phyloP scores from a whole-genome alignment of 2,888 invertebrate genomes.

The Meiosimyza decipiens region DNA sequence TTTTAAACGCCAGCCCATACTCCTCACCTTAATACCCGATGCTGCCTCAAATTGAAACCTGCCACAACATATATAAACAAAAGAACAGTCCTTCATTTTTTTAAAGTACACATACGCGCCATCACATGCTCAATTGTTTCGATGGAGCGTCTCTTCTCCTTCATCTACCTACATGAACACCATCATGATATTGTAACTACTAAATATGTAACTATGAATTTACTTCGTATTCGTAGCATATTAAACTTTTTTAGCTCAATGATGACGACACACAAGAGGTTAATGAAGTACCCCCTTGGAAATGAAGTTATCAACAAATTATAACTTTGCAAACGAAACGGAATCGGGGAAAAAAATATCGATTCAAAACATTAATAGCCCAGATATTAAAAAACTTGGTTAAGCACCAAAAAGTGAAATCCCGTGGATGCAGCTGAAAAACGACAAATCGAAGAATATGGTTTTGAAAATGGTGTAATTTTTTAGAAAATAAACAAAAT shows the following conservation, averaged over 20 bases:
- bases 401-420: no score
- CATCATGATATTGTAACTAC: neutral
- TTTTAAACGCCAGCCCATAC: slow-evolving; percentile 36
- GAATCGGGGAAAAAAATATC: no score
- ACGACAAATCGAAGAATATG: neutral
- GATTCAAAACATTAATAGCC: no score
- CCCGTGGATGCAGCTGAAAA: neutral
- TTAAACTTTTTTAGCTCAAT: slow-evolving; percentile 17
- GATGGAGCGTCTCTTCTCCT: slow-evolving; percentile 9
- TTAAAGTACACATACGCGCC: no score
- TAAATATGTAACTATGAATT: neutral
- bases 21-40: neutral
- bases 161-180: neutral
- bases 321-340: no score
- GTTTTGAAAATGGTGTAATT: neutral
- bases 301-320: neutral
- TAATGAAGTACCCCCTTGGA: no score
- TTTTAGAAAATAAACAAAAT: slow-evolving; percentile 12
- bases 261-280: slow-evolving; percentile 23
- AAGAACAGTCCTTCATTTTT: slow-evolving; percentile 27
- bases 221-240: neutral
- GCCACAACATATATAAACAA: neutral
- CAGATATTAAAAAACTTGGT: no score
- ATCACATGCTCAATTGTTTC: neutral
- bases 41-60: slow-evolving; percentile 11